A percentile compares a stretch with the other conserved stretches of the same genome.
These are phyloP conservation scores for Vulpes lagopus DNA, from an alignment of 2,113 vertebrate species.

Conservation along the genomic window DNA sequence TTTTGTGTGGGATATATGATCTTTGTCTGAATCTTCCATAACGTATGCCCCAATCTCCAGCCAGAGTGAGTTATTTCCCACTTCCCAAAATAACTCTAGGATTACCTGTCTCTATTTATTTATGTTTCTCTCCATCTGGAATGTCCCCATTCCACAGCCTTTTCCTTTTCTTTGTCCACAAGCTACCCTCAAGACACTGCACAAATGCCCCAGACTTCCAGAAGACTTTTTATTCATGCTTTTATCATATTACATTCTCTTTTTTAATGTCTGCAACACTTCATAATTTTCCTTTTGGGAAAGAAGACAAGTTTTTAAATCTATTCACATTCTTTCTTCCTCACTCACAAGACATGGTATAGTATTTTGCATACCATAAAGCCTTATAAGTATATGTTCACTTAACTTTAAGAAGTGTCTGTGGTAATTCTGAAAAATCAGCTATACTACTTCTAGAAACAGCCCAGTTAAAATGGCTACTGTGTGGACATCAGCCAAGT, in stretches of 20 bases:
- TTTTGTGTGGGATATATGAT: constrained; percentile 5
- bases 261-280: neutral
- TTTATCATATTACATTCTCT: neutral
- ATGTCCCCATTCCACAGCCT: neutral
- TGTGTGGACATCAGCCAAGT: neutral
- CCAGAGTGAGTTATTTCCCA: constrained; percentile 16
- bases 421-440: constrained; percentile 16
- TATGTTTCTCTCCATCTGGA: neutral
- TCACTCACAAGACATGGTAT: neutral
- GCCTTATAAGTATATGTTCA: neutral
- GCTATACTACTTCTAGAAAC: neutral
- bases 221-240: neutral
- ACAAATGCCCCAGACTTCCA: neutral
- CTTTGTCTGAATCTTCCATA: neutral
- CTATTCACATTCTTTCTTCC: neutral
- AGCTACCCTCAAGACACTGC: neutral
- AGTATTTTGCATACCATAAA: neutral
- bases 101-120: neutral
- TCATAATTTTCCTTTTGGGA: neutral
- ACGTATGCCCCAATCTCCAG: neutral
- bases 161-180: neutral
- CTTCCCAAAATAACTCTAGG: neutral
- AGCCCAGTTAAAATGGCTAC: neutral
- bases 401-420: neutral
- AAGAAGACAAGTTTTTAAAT: neutral